phyloP scores from a whole-genome alignment of 1,140 invertebrate species.

The Drosophila pseudoananassae region DNA sequence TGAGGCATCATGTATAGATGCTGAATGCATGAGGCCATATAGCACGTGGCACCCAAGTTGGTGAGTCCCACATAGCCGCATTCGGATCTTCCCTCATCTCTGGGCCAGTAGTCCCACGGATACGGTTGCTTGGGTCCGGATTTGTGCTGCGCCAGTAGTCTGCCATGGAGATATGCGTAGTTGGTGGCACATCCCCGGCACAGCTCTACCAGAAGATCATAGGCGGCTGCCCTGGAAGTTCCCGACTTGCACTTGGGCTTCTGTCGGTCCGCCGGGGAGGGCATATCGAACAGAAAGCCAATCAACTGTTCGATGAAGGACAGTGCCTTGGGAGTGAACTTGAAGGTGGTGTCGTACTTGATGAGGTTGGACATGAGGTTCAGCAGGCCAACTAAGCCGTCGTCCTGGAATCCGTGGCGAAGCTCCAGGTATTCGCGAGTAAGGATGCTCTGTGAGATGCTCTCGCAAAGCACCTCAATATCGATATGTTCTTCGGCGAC shows the following conservation, averaged over 20 bases:
- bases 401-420: slow-evolving; percentile 93
- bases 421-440: slow-evolving; percentile 92
- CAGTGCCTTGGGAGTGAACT: slow-evolving; percentile 91
- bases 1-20: slow-evolving; percentile 98
- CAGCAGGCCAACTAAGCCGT: slow-evolving; percentile 94
- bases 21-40: slow-evolving; percentile 98
- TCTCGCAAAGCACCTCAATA: slow-evolving; percentile 90
- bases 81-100: slow-evolving; percentile 96
- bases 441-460: slow-evolving; percentile 90
- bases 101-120: slow-evolving; percentile 98
- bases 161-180: slow-evolving; percentile 92
- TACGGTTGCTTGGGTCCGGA: slow-evolving; percentile 93
- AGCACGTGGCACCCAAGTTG: slow-evolving; percentile 97
- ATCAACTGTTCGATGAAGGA: slow-evolving; percentile 91
- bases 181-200: slow-evolving; percentile 93
- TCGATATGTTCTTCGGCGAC: slow-evolving; percentile 89
- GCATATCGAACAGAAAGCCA: slow-evolving; percentile 94
- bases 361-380: slow-evolving; percentile 93
- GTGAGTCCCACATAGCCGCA: slow-evolving; percentile 97
- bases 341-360: slow-evolving; percentile 94
- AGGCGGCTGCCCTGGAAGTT: slow-evolving; percentile 93
- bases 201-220: slow-evolving; percentile 95
- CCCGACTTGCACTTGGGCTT: slow-evolving; percentile 97
- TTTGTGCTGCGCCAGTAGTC: slow-evolving; percentile 93
- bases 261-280: slow-evolving; percentile 92